A percentile compares a stretch with the other conserved stretches of the same genome.
These are phyloP conservation scores for Theretra japonica DNA, from an alignment of 2,888 invertebrate species.

Conservation along the genomic window DNA sequence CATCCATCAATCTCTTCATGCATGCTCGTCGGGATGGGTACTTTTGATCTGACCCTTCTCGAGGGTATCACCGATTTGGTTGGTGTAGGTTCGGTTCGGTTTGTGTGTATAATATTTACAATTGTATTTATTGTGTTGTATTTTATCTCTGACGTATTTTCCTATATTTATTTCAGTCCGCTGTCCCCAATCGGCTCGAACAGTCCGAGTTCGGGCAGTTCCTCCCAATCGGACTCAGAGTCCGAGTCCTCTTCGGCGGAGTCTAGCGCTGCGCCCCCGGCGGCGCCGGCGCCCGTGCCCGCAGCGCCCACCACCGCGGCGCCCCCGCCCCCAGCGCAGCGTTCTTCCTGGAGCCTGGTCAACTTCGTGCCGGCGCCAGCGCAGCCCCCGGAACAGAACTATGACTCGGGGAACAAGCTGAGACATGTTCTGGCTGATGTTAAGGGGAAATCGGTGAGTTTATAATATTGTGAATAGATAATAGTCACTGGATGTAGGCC, in stretches of 20 bases:
- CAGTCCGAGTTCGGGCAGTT: constrained; percentile 79
- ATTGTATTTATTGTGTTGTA: too few species aligned
- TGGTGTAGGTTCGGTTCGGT: too few species aligned
- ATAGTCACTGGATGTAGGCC: too few species aligned
- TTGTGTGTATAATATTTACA: too few species aligned
- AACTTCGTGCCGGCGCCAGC: constrained; percentile 75
- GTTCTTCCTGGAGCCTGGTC: constrained; percentile 78
- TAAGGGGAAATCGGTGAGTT: constrained; percentile 74
- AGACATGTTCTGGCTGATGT: constrained; percentile 84
- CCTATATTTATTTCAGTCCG: constrained; percentile 56
- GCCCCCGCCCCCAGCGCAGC: constrained; percentile 64
- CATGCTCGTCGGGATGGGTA: too few species aligned
- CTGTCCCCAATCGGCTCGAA: constrained; percentile 77
- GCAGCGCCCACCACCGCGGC: constrained; percentile 52
- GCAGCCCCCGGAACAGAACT: constrained; percentile 70
- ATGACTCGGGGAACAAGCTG: constrained; percentile 83
- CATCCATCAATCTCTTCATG: too few species aligned
- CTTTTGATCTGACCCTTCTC: too few species aligned
- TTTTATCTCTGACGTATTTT: too few species aligned
- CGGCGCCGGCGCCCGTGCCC: constrained; percentile 63
- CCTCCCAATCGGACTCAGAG: constrained; percentile 62
- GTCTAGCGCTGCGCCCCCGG: constrained; percentile 86
- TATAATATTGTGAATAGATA: too few species aligned
- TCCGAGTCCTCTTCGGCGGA: constrained; percentile 86
- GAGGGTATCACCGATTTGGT: too few species aligned